phyloP scores from a whole-genome alignment of 2,797 vertebrate species.

The Rhincodon typus region DNA sequence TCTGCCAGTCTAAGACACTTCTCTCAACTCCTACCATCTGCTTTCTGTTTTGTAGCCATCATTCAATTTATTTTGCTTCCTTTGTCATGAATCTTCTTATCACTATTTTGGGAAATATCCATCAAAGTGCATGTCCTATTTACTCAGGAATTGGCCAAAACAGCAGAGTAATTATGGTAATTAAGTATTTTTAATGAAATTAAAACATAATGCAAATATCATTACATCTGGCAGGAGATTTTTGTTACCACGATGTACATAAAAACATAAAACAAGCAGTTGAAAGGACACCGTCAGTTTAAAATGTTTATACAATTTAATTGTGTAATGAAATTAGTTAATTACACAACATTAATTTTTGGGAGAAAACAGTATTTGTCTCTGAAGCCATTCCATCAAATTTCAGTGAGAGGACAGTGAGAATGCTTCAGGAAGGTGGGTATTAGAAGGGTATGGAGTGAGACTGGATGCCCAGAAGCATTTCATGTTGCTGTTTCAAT shows the following conservation, averaged over 20 bases:
- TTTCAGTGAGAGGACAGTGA: background rate
- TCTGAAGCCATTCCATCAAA: background rate
- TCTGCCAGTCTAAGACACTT: background rate
- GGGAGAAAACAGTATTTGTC: background rate
- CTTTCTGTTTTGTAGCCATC: background rate
- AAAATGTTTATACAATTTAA: background rate
- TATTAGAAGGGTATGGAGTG: background rate
- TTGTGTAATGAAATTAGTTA: too few species aligned
- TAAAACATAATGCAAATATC: background rate
- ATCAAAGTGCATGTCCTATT: background rate
- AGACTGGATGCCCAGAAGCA: background rate
- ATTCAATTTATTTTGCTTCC: background rate
- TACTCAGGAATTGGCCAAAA: background rate
- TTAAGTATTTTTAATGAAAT: background rate
- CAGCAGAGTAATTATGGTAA: background rate
- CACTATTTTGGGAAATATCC: background rate
- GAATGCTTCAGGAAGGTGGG: background rate
- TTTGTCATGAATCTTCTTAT: background rate
- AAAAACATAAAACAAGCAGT: background rate
- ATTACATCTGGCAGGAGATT: background rate
- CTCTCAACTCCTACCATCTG: background rate
- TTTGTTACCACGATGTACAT: background rate
- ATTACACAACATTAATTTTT: background rate
- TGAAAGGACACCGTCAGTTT: background rate
- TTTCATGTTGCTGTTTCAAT: constrained; percentile 13